Conservation (phyloP, 1,140 invertebrate species). For the Babylonia areolata region DNA sequence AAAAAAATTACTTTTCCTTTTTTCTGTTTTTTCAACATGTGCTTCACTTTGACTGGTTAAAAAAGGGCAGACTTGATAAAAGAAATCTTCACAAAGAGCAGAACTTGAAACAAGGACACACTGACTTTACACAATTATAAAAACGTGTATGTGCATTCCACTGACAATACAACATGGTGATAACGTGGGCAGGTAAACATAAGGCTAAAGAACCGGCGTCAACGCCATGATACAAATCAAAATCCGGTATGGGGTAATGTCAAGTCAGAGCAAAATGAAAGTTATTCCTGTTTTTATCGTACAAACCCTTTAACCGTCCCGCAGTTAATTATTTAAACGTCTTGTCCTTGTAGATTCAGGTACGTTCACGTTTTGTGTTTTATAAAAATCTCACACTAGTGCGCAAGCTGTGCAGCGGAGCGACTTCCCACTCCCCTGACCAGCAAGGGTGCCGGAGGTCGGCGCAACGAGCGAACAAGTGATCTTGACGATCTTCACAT, state of each 20-base stretch:
- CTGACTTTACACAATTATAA: too few species aligned
- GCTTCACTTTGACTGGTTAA: too few species aligned
- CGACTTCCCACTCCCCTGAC: background rate
- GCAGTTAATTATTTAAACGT: conserved; percentile 31
- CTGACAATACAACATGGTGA: background rate
- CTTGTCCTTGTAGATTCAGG: background rate
- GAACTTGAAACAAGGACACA: too few species aligned
- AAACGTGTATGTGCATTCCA: background rate
- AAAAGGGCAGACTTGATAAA: too few species aligned
- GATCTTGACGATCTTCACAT: background rate
- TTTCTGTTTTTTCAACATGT: too few species aligned
- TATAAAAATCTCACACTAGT: conserved; percentile 25
- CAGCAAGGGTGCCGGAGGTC: background rate
- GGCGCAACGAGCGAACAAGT: background rate
- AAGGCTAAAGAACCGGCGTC: background rate
- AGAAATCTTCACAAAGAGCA: too few species aligned
- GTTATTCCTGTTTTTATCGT: background rate
- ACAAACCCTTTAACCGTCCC: conserved; percentile 10
- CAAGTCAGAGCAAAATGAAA: background rate
- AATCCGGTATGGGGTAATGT: background rate
- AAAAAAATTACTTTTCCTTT: too few species aligned
- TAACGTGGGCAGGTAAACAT: background rate
- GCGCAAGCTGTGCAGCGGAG: background rate
- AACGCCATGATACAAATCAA: background rate
- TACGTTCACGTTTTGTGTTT: conserved; percentile 2